Evolutionary conservation across 2,888 invertebrate genomes (phyloP).

Genomic region (Odiellus spinosus): DNA sequence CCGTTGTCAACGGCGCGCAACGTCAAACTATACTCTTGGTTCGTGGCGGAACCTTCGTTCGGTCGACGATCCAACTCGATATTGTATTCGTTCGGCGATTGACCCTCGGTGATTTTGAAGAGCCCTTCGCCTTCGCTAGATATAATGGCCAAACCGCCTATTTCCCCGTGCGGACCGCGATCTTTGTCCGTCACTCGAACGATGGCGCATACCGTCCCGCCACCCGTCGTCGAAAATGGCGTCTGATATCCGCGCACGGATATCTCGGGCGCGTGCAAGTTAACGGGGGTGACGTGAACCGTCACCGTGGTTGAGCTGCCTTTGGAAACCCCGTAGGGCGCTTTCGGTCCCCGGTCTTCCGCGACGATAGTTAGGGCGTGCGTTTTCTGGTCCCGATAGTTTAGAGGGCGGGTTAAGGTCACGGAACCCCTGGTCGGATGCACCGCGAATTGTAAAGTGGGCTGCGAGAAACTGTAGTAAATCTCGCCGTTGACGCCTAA

Average conservation of each 20-base stretch:
- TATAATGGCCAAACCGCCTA: conserved; percentile 62
- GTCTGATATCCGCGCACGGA: conserved; percentile 5
- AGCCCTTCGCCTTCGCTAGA: conserved; percentile 80
- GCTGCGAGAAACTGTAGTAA: conserved; percentile 76
- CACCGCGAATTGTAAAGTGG: conserved; percentile 63
- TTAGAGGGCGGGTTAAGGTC: conserved; percentile 57
- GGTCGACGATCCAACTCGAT: conserved; percentile 66
- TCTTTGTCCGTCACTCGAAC: conserved; percentile 70
- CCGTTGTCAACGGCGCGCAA: conserved; percentile 71
- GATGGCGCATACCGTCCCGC: conserved; percentile 42
- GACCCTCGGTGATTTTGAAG: conserved; percentile 54
- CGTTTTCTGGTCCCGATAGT: conserved; percentile 47
- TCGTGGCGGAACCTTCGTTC: conserved; percentile 26
- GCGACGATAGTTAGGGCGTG: conserved; percentile 66
- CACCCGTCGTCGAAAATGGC: conserved; percentile 9
- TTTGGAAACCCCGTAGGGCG: conserved; percentile 37
- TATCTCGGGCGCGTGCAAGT: conserved; percentile 70
- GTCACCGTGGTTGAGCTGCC: conserved; percentile 60
- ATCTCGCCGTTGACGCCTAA: conserved; percentile 89
- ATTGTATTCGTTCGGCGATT: conserved; percentile 37
- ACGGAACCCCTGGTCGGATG: conserved; percentile 84
- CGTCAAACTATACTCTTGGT: conserved; percentile 62
- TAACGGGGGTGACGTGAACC: conserved; percentile 53
- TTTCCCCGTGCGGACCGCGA: conserved; percentile 64
- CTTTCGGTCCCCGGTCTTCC: conserved; percentile 59